phyloP scores from a whole-genome alignment of 2,888 invertebrate genomes.

The Marronus borbonicus region DNA sequence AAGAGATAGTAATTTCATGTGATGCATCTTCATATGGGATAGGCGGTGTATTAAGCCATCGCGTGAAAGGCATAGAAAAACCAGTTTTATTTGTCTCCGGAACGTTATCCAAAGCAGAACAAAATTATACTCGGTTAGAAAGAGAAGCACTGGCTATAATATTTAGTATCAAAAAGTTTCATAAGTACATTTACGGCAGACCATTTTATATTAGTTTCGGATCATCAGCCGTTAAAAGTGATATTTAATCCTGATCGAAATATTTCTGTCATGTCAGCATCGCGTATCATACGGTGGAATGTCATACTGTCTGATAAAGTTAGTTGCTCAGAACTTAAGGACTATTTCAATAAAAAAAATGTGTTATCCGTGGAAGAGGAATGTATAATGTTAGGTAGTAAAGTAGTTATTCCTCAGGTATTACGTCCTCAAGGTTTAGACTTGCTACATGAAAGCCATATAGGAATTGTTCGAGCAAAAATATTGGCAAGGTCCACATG shows the following conservation, averaged over 20 bases:
- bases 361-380: constrained; percentile 11
- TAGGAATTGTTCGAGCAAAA: constrained; percentile 39
- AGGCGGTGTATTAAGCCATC: not conserved
- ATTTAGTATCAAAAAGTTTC: not conserved
- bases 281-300: not conserved
- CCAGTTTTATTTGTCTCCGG: not conserved
- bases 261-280: not conserved
- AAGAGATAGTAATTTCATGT: not conserved
- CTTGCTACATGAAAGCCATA: constrained; percentile 37
- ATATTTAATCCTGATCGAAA: not conserved
- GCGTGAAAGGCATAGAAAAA: not conserved
- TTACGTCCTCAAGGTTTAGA: constrained; percentile 20
- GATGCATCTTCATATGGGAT: not conserved
- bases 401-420: constrained; percentile 35
- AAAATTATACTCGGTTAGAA: not conserved
- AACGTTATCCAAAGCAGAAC: not conserved
- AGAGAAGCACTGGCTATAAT: not conserved
- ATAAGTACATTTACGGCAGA: not conserved
- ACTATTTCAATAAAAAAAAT: constrained; percentile 6
- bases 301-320: not conserved
- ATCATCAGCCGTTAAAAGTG: not conserved
- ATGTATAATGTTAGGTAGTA: constrained; percentile 29
- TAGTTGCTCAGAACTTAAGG: not conserved
- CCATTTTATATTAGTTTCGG: not conserved
- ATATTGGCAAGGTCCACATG: constrained; percentile 3